These are phyloP conservation scores for Danio rerio DNA, from an alignment of 2,113 vertebrate genomes.

Conservation along the genomic window GRCz12tu NC_133189.1:47242001-47242500, in stretches of 20 bases:
- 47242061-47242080: constrained; percentile 34
- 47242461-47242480: no score
- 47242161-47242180: neutral
- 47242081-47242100: constrained; percentile 21
- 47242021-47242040: constrained; percentile 14
- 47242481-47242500: no score
- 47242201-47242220: constrained; percentile 28
- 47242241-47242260: neutral
- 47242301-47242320: neutral
- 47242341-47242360: neutral
- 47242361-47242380: no score
- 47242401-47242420: no score
- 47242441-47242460: no score
- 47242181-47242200: constrained; percentile 14
- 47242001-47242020: constrained; percentile 20
- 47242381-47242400: no score
- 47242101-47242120: constrained; percentile 11
- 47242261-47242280: constrained; percentile 32
- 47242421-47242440: no score
- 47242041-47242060: constrained; percentile 21
- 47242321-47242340: no score
- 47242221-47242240: constrained; percentile 15
- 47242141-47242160: constrained; percentile 1
- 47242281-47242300: constrained; percentile 8
- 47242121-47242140: constrained; percentile 31